Conservation (phyloP, 2,797 vertebrate species). For the Florisuga fusca region DNA sequence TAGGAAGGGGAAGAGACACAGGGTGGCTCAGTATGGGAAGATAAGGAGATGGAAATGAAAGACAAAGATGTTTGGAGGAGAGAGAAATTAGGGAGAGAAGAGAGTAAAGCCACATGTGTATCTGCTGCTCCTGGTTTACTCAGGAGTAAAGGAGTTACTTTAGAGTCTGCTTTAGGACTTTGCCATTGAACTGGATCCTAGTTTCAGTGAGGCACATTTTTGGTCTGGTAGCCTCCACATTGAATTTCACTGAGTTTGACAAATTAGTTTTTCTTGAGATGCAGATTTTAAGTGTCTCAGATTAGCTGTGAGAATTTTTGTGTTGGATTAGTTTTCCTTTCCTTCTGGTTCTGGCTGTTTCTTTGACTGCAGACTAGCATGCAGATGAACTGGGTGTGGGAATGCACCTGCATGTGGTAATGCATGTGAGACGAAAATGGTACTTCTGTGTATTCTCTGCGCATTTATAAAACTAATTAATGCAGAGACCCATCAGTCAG, state of each 20-base stretch:
- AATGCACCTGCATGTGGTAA: not conserved
- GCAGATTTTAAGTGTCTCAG: constrained; percentile 10
- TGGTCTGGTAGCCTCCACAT: not conserved
- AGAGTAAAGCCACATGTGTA: accelerated
- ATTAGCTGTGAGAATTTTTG: constrained; percentile 3
- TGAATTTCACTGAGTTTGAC: not conserved
- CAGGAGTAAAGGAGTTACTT: not conserved
- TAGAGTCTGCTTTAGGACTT: not conserved
- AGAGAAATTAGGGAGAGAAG: not conserved
- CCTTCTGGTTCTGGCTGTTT: not conserved
- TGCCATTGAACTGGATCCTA: not conserved
- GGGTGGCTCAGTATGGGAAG: not conserved
- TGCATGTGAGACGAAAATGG: not conserved
- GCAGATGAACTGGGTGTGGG: constrained; percentile 25
- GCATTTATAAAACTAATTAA: constrained; percentile 51
- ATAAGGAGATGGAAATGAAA: not conserved
- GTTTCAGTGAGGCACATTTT: not conserved
- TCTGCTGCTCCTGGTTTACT: not conserved
- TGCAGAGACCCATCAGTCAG: not conserved
- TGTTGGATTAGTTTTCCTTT: not conserved
- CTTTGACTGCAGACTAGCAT: constrained; percentile 6
- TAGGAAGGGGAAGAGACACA: not conserved
- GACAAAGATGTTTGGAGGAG: not conserved
- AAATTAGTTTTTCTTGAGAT: not conserved
- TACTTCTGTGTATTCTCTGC: constrained; percentile 19